Base-by-base conservation (phyloP, 2,888 invertebrate species). In the Nemurella pictetii region DNA sequence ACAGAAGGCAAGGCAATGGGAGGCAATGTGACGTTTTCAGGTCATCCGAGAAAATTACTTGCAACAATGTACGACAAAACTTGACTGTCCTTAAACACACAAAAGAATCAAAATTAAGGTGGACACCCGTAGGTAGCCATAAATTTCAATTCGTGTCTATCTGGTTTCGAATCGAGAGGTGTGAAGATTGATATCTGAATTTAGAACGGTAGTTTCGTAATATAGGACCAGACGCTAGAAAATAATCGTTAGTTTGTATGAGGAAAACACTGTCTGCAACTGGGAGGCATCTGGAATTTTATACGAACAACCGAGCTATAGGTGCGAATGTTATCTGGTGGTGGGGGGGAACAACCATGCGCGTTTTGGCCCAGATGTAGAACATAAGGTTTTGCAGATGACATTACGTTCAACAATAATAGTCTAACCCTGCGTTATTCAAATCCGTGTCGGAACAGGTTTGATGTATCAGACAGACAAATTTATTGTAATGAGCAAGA, bases 341-440 rank as follows among this genome's bases (percentile, higher is more conserved):
- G 82, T 29, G 82, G 28, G 82, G 82, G 29, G 73, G 82, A 29
- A 29, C 28, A 28, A 82, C 82, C 82, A 82, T 82, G 82, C 82
- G 82, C 82, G 82, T 28, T 81, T 25, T 26, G 32, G 20, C 55
- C 55, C 35, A 29, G n/a, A 81, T 35, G 36, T 81, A 35, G 35
- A 36, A 72, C 72, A 82, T 72, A 82, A 27, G 82, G 82, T 55
- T 55, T 82, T 72, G 29, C 27, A 72, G 82, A 82, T 82, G 82
- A 55, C 82, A 82, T 82, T 82, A 28, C 30, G 28, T 29, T 1
- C 20, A 29, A 75, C 26, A 75, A 75, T 28, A 26, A 75, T 75
- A 78, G 9, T 0, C 78, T n/a, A 1, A 78, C 30, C 75, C n/a
- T n/a, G n/a, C n/a, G 75, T 25, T 75, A 27, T 25, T 75, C 28